Conservation (phyloP, 2,888 invertebrate genomes). For the Dromius quadrimaculatus region DNA sequence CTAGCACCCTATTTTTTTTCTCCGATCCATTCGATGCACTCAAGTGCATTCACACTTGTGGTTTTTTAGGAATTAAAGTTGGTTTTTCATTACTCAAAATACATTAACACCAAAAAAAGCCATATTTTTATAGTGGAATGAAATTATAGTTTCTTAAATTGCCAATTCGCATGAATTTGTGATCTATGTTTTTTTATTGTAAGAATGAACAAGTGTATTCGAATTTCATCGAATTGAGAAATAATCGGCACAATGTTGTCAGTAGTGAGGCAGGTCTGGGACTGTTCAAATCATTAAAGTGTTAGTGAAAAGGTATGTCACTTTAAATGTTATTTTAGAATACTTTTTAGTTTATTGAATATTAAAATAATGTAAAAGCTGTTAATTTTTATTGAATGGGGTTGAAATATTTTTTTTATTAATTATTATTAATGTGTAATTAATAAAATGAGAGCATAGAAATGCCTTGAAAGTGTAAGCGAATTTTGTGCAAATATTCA, state of each 20-base stretch:
- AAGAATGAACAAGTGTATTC: background rate
- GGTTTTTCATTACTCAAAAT: background rate
- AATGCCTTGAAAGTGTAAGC: no score
- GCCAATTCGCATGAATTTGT: conserved; percentile 16
- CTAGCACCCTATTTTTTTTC: no score
- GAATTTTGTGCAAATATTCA: no score
- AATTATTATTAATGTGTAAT: no score
- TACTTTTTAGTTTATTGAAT: no score
- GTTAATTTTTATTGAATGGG: no score
- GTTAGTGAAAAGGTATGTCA: no score
- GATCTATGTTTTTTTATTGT: background rate
- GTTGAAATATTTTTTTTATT: no score
- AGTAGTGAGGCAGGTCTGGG: conserved; percentile 21
- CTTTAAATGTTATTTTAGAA: no score
- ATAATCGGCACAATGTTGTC: background rate
- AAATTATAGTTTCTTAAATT: conserved; percentile 21
- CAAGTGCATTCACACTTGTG: conserved; percentile 22
- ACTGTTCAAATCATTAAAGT: conserved; percentile 5
- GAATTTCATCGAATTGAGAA: conserved; percentile 7
- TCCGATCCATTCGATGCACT: background rate
- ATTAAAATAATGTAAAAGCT: no score
- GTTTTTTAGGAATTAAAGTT: conserved; percentile 24
- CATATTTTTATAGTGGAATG: no score
- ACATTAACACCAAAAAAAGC: background rate
- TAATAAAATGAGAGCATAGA: no score